Evolutionary conservation across 2,888 invertebrate species (phyloP).

Genomic region (Argyra leucocephala): DNA sequence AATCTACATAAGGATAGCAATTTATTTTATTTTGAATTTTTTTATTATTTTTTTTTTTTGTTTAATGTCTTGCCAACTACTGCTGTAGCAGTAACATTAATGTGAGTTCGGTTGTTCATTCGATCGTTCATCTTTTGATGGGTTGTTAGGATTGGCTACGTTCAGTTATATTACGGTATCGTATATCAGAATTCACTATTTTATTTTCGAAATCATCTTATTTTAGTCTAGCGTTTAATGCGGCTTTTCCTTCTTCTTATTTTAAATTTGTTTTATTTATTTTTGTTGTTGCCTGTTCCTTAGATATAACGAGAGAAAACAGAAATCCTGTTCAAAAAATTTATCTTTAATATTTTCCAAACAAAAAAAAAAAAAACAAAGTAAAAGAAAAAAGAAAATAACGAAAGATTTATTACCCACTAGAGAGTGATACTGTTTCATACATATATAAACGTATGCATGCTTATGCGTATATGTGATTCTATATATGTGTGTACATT

Average conservation of each 20-base stretch:
- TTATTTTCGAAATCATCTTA: neutral
- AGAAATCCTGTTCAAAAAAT: conserved; percentile 6
- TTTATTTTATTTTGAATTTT: no score
- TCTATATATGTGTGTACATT: neutral
- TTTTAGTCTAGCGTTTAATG: neutral
- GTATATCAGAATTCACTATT: no score
- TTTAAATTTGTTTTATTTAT: neutral
- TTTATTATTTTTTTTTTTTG: no score
- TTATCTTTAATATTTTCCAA: neutral
- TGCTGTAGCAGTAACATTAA: no score
- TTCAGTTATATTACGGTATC: no score
- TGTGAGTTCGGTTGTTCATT: no score
- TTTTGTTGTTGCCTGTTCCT: neutral
- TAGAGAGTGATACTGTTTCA: neutral
- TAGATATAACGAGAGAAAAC: neutral
- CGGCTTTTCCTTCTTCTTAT: neutral
- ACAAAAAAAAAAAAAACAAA: neutral
- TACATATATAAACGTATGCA: neutral
- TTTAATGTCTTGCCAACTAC: no score
- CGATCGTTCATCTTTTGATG: no score
- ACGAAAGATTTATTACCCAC: conserved; percentile 6
- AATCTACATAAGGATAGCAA: no score
- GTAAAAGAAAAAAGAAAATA: neutral
- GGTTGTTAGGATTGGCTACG: no score
- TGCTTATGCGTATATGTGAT: neutral